These are phyloP conservation scores for Cynocephalus volans DNA, from an alignment of 2,113 vertebrate species.

Conservation along the genomic window DNA sequence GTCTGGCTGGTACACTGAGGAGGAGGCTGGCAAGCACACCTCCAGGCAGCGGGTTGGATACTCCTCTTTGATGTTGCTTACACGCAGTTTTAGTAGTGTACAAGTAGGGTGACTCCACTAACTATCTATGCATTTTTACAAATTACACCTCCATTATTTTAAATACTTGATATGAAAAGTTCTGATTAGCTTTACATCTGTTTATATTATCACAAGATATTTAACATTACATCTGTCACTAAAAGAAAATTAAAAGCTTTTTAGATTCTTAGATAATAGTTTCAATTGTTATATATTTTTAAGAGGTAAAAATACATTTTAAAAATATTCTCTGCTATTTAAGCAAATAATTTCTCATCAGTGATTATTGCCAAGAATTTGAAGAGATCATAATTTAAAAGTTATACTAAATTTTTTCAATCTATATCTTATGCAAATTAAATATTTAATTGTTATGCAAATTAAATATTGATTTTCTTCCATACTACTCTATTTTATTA, in stretches of 20 bases:
- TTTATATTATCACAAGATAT: not conserved
- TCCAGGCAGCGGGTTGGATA: not conserved
- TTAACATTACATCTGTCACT: not conserved
- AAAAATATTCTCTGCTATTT: not conserved
- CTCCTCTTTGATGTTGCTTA: not conserved
- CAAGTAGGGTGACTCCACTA: not conserved
- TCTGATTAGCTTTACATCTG: not conserved
- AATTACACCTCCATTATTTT: not conserved
- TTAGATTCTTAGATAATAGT: constrained; percentile 19
- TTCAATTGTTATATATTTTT: constrained; percentile 36
- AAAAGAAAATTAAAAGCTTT: not conserved
- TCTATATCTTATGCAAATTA: constrained; percentile 3
- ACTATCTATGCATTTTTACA: not conserved
- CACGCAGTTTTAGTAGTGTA: not conserved
- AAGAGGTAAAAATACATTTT: not conserved
- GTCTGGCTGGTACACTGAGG: not conserved
- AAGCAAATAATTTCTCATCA: not conserved
- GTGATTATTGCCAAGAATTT: constrained; percentile 3
- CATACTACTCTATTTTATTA: constrained; percentile 24
- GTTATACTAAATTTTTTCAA: not conserved
- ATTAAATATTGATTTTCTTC: constrained; percentile 5
- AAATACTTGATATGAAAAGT: not conserved
- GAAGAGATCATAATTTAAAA: constrained; percentile 35
- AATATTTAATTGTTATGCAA: not conserved
- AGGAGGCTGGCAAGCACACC: not conserved